Evolutionary conservation across 2,888 invertebrate species (phyloP).

Genomic region (Galeruca laticollis): DNA sequence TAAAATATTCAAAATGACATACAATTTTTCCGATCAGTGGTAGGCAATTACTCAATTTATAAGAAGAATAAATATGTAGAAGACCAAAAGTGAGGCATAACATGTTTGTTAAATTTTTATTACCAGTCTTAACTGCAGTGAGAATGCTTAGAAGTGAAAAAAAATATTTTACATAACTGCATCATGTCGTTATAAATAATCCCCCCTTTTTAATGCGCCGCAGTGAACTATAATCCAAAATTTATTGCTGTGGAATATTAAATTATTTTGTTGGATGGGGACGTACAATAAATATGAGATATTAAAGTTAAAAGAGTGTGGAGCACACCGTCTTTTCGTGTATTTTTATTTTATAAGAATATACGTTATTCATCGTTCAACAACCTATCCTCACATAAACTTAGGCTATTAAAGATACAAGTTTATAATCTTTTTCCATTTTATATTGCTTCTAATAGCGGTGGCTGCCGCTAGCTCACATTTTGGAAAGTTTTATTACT

Average conservation of each 20-base stretch:
- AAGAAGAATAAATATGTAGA: no score
- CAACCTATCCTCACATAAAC: slow-evolving; percentile 63
- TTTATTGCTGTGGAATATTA: slow-evolving; percentile 67
- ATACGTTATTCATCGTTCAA: slow-evolving; percentile 64
- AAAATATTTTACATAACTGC: not conserved
- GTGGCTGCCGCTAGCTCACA: slow-evolving; percentile 57
- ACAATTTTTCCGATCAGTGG: no score
- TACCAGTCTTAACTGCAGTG: no score
- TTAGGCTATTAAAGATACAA: slow-evolving; percentile 67
- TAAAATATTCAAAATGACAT: no score
- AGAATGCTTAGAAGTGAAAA: no score
- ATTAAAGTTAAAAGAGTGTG: slow-evolving; percentile 65
- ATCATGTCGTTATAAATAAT: not conserved
- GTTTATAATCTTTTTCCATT: slow-evolving; percentile 66
- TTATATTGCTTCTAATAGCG: slow-evolving; percentile 63
- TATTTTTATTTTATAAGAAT: slow-evolving; percentile 63
- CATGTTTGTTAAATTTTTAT: no score
- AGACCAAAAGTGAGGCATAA: no score
- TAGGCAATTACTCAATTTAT: no score
- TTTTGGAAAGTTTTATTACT: slow-evolving; percentile 70
- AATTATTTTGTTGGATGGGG: slow-evolving; percentile 65
- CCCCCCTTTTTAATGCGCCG: slow-evolving; percentile 64
- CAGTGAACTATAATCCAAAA: slow-evolving; percentile 68
- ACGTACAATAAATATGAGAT: slow-evolving; percentile 67
- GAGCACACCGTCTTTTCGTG: slow-evolving; percentile 57